Percentiles rank a stretch among this genome's conserved stretches.
Conservation (phyloP, 1,140 invertebrate species). For the Zeugodacus cucurbitae region DNA sequence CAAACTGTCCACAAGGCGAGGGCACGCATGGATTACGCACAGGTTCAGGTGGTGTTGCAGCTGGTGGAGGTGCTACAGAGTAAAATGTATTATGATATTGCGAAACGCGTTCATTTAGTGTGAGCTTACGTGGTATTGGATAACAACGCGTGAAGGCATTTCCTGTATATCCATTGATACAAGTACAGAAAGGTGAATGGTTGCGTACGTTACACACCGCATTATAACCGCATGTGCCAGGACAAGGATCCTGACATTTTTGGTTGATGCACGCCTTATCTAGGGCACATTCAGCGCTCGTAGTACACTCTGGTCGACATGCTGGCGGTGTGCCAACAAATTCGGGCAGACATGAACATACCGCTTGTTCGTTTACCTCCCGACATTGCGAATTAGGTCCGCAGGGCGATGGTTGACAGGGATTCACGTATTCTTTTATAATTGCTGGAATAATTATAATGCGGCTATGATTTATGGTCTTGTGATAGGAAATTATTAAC, state of each 20-base stretch:
- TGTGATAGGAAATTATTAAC: constrained; percentile 68
- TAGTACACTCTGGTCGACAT: constrained; percentile 79
- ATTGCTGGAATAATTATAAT: constrained; percentile 52
- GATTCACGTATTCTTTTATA: constrained; percentile 68
- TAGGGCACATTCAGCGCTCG: constrained; percentile 81
- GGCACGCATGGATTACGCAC: constrained; percentile 73
- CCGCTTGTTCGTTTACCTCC: constrained; percentile 72
- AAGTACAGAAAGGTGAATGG: constrained; percentile 80
- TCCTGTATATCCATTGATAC: constrained; percentile 77
- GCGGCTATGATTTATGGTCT: constrained; percentile 54
- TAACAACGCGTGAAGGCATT: constrained; percentile 71
- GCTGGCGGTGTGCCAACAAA: constrained; percentile 79
- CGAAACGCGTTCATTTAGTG: not conserved
- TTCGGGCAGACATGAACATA: constrained; percentile 78
- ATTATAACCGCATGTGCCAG: constrained; percentile 81
- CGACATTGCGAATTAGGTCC: constrained; percentile 73
- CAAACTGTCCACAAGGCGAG: constrained; percentile 79
- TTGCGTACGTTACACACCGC: constrained; percentile 81
- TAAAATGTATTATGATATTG: constrained; percentile 38
- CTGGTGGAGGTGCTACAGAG: constrained; percentile 39
- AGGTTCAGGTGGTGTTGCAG: not conserved
- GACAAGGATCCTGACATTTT: constrained; percentile 85
- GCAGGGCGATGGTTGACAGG: constrained; percentile 73
- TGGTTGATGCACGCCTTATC: constrained; percentile 81
- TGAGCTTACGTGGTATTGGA: constrained; percentile 71